Percentiles rank a stretch among this genome's conserved stretches.
These are phyloP conservation scores for Chionodraco myersi DNA, from an alignment of 2,113 vertebrate genomes.

Conservation along the genomic window DNA sequence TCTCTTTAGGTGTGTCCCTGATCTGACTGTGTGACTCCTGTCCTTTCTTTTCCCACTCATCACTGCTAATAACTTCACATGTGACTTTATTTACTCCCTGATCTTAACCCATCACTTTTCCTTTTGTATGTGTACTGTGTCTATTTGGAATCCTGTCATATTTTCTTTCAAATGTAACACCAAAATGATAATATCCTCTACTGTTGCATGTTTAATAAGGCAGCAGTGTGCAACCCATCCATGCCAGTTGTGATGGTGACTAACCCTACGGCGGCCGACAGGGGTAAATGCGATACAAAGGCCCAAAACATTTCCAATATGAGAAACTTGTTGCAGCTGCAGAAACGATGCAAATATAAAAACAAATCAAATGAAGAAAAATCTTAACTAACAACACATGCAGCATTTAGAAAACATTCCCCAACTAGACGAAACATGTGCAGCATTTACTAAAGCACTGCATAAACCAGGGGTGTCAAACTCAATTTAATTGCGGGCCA, in stretches of 20 bases:
- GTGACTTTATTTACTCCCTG: background rate
- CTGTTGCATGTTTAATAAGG: constrained; percentile 33
- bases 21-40: constrained; percentile 24
- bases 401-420: too few species aligned
- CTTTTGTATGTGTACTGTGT: constrained; percentile 12
- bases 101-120: constrained; percentile 6
- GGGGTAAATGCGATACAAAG: too few species aligned
- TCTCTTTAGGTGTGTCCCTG: constrained; percentile 41
- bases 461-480: too few species aligned
- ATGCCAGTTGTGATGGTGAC: background rate
- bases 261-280: background rate
- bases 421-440: too few species aligned
- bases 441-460: too few species aligned
- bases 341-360: too few species aligned
- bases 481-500: too few species aligned
- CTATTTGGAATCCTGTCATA: constrained; percentile 42
- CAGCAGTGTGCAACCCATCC: constrained; percentile 24
- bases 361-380: too few species aligned
- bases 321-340: too few species aligned
- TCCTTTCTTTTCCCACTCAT: constrained; percentile 30
- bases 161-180: constrained; percentile 56
- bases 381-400: too few species aligned
- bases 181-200: background rate
- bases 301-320: too few species aligned
- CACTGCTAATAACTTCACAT: constrained; percentile 14